phyloP scores from a whole-genome alignment of 2,888 invertebrate genomes.

The Agrenia bidenticulata region DNA sequence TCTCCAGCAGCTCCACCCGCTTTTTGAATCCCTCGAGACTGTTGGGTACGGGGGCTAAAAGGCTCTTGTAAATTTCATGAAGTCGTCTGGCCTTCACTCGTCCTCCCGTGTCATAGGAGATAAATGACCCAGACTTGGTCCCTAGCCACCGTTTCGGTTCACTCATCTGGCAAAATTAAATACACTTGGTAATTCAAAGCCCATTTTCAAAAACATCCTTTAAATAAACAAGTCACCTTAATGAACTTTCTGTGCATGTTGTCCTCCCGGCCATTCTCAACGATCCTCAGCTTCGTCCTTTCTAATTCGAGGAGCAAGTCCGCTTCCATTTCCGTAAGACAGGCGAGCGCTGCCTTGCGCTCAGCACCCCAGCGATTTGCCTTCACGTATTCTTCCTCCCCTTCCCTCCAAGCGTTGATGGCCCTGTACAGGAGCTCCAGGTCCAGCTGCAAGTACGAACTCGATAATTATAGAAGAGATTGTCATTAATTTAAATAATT shows the following conservation, averaged over 20 bases:
- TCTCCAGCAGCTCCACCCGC: neutral
- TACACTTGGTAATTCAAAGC: too few species aligned
- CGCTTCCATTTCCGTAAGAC: slow-evolving; percentile 48
- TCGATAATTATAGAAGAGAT: neutral
- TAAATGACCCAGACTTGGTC: neutral
- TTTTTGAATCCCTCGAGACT: neutral
- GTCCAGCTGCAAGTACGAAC: slow-evolving; percentile 31
- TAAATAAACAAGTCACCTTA: slow-evolving; percentile 14
- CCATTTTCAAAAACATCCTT: too few species aligned
- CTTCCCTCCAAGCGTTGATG: slow-evolving; percentile 48
- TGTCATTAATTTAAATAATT: neutral
- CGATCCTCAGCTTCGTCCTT: slow-evolving; percentile 41
- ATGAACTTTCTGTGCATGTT: slow-evolving; percentile 26
- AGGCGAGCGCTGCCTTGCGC: slow-evolving; percentile 49
- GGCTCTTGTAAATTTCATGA: neutral
- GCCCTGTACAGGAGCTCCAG: slow-evolving; percentile 50
- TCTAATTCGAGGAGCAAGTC: slow-evolving; percentile 48
- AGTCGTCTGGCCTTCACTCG: neutral
- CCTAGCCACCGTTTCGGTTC: slow-evolving; percentile 68
- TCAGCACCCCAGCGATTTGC: slow-evolving; percentile 51
- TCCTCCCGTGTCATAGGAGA: neutral
- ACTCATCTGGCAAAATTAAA: slow-evolving; percentile 40
- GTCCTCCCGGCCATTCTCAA: slow-evolving; percentile 29
- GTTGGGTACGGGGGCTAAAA: neutral
- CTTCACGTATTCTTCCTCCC: slow-evolving; percentile 46